phyloP scores from a whole-genome alignment of 2,888 invertebrate genomes.

The Drosophila tanythrix region DNA sequence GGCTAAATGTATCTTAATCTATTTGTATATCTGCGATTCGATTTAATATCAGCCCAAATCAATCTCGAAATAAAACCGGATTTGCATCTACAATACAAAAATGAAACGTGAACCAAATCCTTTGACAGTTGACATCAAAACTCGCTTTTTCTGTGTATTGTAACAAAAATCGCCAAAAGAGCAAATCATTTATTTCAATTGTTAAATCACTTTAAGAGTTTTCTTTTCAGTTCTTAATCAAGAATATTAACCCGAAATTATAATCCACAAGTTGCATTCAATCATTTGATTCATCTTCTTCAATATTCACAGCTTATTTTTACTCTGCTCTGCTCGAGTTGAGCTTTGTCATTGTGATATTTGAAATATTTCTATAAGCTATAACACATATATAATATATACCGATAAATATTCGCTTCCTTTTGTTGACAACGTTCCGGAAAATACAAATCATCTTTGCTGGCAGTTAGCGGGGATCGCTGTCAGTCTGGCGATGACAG shows the following conservation, averaged over 20 bases:
- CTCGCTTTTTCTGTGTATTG: conserved; percentile 56
- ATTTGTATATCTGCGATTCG: not conserved
- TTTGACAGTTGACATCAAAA: conserved; percentile 76
- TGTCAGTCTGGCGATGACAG: conserved; percentile 32
- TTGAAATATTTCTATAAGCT: not conserved
- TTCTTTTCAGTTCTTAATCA: not conserved
- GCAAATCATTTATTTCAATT: too few relatives aligned
- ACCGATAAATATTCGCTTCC: not conserved
- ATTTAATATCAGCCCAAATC: not conserved
- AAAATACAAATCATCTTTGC: conserved; percentile 55
- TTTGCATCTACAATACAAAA: conserved; percentile 11
- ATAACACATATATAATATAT: not conserved
- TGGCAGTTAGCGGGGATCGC: conserved; percentile 27
- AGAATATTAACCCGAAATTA: not conserved
- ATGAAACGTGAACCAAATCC: conserved; percentile 59
- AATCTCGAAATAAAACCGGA: conserved; percentile 1
- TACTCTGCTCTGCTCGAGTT: too few relatives aligned
- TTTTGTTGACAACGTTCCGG: conserved; percentile 26
- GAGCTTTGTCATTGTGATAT: not conserved
- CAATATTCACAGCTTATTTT: too few relatives aligned
- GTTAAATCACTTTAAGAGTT: not conserved
- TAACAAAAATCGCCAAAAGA: not conserved
- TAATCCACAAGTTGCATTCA: not conserved
- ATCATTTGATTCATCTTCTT: not conserved
- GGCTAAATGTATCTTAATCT: not conserved